A percentile compares a stretch with the other conserved stretches of the same genome.
phyloP scores from a whole-genome alignment of 2,113 vertebrate species.

The Anguilla japonica region DNA sequence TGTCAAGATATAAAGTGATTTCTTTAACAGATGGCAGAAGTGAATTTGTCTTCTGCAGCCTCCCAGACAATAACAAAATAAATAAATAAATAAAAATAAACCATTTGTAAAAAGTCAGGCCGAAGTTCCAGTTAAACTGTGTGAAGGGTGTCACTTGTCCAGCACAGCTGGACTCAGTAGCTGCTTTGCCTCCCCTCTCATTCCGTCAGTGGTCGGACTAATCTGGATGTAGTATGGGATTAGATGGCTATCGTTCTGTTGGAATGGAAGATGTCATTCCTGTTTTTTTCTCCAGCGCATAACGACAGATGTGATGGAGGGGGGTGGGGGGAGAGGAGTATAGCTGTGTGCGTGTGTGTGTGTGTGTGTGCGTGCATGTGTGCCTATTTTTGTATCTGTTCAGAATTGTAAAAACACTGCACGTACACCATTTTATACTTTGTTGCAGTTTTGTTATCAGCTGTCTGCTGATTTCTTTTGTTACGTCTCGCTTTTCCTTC shows the following conservation, averaged over 20 bases:
- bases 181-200: neutral
- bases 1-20: no score
- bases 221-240: slow-evolving; percentile 6
- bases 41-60: slow-evolving; percentile 13
- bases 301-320: neutral
- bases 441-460: neutral
- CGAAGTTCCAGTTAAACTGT: slow-evolving; percentile 14
- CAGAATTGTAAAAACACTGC: neutral
- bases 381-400: neutral
- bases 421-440: neutral
- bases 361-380: neutral
- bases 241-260: slow-evolving; percentile 19
- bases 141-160: neutral
- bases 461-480: neutral
- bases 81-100: neutral
- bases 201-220: neutral
- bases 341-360: neutral
- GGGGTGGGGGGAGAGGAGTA: neutral
- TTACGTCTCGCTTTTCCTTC: neutral
- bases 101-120: slow-evolving; percentile 8
- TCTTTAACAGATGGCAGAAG: neutral
- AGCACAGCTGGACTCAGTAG: neutral
- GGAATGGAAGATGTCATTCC: slow-evolving; percentile 29
- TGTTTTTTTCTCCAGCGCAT: neutral
- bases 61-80: neutral